Base-by-base conservation (phyloP, 2,113 vertebrate genomes). In the Myiozetetes cayanensis region DNA sequence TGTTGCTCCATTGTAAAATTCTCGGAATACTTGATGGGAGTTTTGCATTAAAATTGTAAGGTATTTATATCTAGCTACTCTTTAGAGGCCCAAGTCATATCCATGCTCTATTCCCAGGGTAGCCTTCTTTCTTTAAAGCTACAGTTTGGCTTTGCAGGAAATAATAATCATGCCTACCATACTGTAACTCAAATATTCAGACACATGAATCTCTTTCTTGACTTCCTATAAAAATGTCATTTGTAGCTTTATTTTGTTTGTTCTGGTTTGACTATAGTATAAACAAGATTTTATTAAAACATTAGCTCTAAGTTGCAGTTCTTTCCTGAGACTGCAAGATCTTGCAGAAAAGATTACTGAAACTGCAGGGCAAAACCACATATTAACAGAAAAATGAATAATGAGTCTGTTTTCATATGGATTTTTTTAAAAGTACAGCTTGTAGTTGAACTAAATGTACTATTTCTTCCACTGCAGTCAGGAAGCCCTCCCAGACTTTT, bases 351-450 rank as follows among this genome's bases (percentile, higher is more conserved):
- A 43, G 79, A 67, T 76, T 86, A 79, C 75, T 85, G 74, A 80
- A 96, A 94, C 86, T 77, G 65, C 61, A 84, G 92, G 87, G 81
- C 67, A 94, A 93, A 97, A 52, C 9, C 70, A 87, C 28, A 21
- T 96, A 87, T 91, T 96, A 97, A 87, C 68, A 97, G 77, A 90
- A 93, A 96, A 95, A 94, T 97, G 91, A 96, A 92, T 96, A 94
- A 97, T 95, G 74, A 93, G 50, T 90, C 89, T 96, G 91, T 94
- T 94, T 97, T 96, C 84, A 6, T 89, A 93, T 80, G 88, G 75
- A 89, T 91, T 89, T 92, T 67, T 87, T 10, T 0, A 70, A 75
- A 94, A 77, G 70, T 89, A 90, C 87, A 79, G 70, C 46, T 90
- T 96, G 92, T 86, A 95, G 88, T 92, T 95, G 92, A 84, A 93